Base-by-base conservation (phyloP, 2,113 vertebrate genomes). In the Nansenia antarctica region DNA sequence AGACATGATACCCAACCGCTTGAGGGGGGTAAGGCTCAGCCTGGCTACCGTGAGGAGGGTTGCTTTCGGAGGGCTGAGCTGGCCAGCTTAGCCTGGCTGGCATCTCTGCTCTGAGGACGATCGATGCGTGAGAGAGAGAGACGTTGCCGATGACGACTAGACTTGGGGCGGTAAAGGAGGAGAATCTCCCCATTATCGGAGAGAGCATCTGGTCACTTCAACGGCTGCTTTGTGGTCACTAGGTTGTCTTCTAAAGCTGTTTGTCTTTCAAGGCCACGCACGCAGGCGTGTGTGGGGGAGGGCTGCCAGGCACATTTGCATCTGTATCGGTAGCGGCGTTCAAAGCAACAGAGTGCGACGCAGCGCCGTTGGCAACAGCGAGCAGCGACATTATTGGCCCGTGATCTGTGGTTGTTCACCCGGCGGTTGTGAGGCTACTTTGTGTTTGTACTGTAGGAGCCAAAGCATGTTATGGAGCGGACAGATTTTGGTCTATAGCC, bases 221-320 rank as follows among this genome's bases (percentile, higher is more conserved):
- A 12, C 29, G 27, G 53, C 62, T 31, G 35, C 32, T 30, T 47
- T 35, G 35, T 62, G 45, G 45, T n/a, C 31, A 49, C 45, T 22
- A n/a, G n/a, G 6, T 49, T 49, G 18, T 49, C 18, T 26, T 67
- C 63, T 67, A 67, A 73, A 62, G 30, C 64, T 52, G 32, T 58
- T 49, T 60, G n/a, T 7, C 30, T 67, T 61, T 61, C 24, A 67
- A 20, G 31, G 55, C 52, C 55, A 53, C 57, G 27, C 5, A 20
- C 29, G 70, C 63, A 53, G 5, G n/a, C n/a, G 18, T 8, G 7
- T 49, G 45, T 49, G n/a, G 20, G 45, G 45, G 45, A 42, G 15
- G n/a, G 39, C 15, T 42, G 39, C 39, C n/a, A 54, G 34, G 35
- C 60, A n/a, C n/a, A 67, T 73, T 67, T 61, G 49, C 57, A 61